Conservation (phyloP, 2,797 vertebrate species). For the Channa striata region DNA sequence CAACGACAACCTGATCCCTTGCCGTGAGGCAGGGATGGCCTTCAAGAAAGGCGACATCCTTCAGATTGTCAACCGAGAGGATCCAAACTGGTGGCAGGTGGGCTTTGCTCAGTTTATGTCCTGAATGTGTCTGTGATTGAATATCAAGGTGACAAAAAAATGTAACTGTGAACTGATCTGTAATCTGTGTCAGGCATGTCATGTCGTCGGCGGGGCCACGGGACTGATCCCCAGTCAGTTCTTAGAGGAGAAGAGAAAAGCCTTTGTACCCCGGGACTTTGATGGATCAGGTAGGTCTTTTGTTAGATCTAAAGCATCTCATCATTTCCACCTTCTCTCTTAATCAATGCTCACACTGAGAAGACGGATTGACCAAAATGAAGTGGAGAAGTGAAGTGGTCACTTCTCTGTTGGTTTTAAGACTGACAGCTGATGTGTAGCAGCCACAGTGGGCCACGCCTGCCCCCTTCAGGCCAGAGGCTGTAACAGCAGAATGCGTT, state of each 20-base stretch:
- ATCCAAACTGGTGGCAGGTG: conserved; percentile 99
- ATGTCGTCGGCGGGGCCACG: conserved; percentile 92
- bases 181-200: conserved; percentile 88
- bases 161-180: not conserved
- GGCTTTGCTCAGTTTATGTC: conserved; percentile 12
- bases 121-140: not conserved
- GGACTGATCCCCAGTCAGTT: conserved; percentile 99
- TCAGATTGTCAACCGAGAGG: conserved; percentile 98
- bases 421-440: no score
- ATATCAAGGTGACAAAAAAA: not conserved
- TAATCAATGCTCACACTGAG: conserved; percentile 10
- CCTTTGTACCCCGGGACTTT: conserved; percentile 96
- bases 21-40: conserved; percentile 95
- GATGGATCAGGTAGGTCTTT: conserved; percentile 89
- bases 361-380: not conserved
- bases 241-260: conserved; percentile 98
- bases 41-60: conserved; percentile 95
- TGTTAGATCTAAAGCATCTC: not conserved
- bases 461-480: conserved; percentile 65
- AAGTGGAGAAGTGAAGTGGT: no score
- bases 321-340: conserved; percentile 6
- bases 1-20: conserved; percentile 95
- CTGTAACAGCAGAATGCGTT: conserved; percentile 29
- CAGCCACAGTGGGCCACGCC: not conserved
- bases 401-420: conserved; percentile 12